Percentiles rank a stretch among this genome's conserved stretches.
Conservation (phyloP, 2,888 invertebrate species). For the Leucozona laternaria region DNA sequence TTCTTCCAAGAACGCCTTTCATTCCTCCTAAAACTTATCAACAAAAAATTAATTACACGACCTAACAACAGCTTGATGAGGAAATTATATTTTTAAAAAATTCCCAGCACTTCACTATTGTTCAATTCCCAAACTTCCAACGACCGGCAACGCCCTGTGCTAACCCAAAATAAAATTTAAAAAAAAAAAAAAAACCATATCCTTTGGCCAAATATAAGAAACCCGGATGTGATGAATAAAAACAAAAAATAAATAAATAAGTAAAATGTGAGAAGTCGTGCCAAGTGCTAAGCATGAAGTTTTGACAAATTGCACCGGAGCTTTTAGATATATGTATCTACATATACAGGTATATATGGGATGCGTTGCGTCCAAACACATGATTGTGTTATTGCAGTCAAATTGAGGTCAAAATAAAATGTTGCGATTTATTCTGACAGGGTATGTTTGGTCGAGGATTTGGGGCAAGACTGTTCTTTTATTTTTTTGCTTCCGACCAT, state of each 20-base stretch:
- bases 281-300: conserved; percentile 67
- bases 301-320: conserved; percentile 71
- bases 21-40: too few species aligned
- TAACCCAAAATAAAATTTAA: too few species aligned
- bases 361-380: conserved; percentile 53
- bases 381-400: conserved; percentile 70
- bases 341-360: background rate
- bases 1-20: too few species aligned
- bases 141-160: background rate
- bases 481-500: conserved; percentile 1
- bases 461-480: conserved; percentile 8
- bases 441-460: conserved; percentile 24
- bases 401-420: conserved; percentile 74
- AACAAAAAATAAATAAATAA: background rate
- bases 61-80: too few species aligned
- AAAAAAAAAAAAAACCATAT: conserved; percentile 8
- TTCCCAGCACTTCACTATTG: too few species aligned
- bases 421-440: conserved; percentile 60
- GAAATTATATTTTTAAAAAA: too few species aligned
- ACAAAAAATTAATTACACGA: too few species aligned
- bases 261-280: conserved; percentile 42
- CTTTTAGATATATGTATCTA: conserved; percentile 26
- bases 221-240: conserved; percentile 1
- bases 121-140: background rate
- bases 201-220: conserved; percentile 4